These are phyloP conservation scores for Lanius collurio DNA, from an alignment of 2,113 vertebrate genomes.

Conservation along the genomic window DNA sequence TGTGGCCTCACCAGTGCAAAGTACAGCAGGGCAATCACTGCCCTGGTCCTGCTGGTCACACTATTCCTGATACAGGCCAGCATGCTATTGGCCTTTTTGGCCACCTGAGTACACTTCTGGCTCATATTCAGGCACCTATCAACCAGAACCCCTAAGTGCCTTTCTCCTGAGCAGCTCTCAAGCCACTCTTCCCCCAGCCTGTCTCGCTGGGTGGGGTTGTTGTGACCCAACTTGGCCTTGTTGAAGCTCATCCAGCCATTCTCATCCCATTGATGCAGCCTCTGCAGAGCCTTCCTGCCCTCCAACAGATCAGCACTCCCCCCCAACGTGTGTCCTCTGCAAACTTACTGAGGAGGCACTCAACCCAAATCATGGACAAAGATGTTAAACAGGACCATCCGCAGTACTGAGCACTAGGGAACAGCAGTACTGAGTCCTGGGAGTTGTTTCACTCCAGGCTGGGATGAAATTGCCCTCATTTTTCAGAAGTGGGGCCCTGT, in stretches of 20 bases:
- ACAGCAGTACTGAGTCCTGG: background rate
- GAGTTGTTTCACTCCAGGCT: background rate
- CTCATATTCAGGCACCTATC: background rate
- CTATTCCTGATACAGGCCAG: background rate
- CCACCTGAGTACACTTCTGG: background rate
- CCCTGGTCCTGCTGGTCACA: background rate
- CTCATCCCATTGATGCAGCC: background rate
- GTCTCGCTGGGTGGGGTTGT: background rate
- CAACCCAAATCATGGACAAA: background rate
- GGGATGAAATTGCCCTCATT: background rate
- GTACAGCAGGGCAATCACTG: background rate
- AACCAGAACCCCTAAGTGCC: background rate
- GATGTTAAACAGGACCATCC: background rate
- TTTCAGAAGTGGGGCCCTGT: background rate
- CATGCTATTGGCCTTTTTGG: background rate
- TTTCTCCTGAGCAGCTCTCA: background rate
- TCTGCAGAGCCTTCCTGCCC: background rate
- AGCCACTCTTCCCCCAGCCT: background rate
- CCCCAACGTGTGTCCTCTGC: background rate
- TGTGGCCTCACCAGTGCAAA: background rate
- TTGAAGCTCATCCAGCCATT: background rate
- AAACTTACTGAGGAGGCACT: background rate
- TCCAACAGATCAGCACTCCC: background rate
- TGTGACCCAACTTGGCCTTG: background rate
- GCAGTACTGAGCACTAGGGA: background rate